phyloP scores from a whole-genome alignment of 2,888 invertebrate genomes.

The Thyatira batis region DNA sequence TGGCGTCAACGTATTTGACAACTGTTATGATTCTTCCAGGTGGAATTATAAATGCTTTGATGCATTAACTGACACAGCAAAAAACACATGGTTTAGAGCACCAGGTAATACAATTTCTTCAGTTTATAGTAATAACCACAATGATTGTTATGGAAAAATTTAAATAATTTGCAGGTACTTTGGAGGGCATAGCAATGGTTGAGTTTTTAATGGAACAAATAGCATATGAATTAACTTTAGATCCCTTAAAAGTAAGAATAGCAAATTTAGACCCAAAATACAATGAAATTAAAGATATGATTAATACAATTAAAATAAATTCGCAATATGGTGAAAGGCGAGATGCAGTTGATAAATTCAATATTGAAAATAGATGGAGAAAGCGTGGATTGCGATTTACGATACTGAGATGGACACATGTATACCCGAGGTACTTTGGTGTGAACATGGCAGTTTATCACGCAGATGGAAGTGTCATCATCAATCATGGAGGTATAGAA shows the following conservation, averaged over 20 bases:
- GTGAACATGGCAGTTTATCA: slow-evolving; percentile 87
- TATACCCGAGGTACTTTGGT: slow-evolving; percentile 83
- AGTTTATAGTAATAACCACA: background rate
- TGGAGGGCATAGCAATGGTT: slow-evolving; percentile 78
- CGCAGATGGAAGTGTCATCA: slow-evolving; percentile 81
- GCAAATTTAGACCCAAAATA: slow-evolving; percentile 65
- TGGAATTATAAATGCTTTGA: slow-evolving; percentile 48
- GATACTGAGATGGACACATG: slow-evolving; percentile 82
- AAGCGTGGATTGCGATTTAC: slow-evolving; percentile 84
- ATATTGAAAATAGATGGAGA: slow-evolving; percentile 86
- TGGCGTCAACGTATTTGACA: slow-evolving; percentile 28
- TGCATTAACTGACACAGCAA: slow-evolving; percentile 50
- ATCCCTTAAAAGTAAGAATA: slow-evolving; percentile 80
- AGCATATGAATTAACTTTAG: slow-evolving; percentile 73
- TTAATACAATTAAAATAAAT: slow-evolving; percentile 74
- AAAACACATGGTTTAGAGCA: slow-evolving; percentile 51
- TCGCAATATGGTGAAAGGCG: slow-evolving; percentile 78
- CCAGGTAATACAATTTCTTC: slow-evolving; percentile 44
- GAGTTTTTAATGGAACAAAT: slow-evolving; percentile 85
- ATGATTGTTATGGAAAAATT: background rate
- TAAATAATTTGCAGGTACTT: slow-evolving; percentile 56
- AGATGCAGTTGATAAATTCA: slow-evolving; percentile 75
- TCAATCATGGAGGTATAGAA: slow-evolving; percentile 85
- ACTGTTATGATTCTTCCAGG: slow-evolving; percentile 42
- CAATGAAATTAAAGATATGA: slow-evolving; percentile 62